Evolutionary conservation across 2,113 vertebrate genomes (phyloP).

Genomic region (Cacatua alba): DNA sequence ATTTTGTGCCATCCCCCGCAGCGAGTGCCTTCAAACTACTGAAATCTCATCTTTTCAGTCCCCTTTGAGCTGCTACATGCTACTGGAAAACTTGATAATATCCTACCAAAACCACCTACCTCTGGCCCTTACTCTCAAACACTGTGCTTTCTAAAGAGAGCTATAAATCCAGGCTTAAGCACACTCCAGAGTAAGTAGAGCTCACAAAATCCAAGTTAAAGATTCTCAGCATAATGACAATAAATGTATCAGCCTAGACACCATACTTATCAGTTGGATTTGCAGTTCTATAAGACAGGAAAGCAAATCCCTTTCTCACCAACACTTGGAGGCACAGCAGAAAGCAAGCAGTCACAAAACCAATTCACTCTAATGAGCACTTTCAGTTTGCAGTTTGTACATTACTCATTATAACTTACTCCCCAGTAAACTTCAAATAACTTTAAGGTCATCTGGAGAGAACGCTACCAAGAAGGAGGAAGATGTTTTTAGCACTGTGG

Average conservation of each 20-base stretch:
- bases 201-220: neutral
- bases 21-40: neutral
- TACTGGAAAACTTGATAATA: neutral
- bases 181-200: neutral
- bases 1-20: neutral
- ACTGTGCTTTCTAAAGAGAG: neutral
- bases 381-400: neutral
- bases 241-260: neutral
- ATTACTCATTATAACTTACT: neutral
- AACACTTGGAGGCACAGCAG: neutral
- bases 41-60: neutral
- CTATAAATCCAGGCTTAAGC: neutral
- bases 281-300: neutral
- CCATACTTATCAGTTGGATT: neutral
- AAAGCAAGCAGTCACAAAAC: neutral
- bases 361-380: neutral
- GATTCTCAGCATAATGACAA: neutral
- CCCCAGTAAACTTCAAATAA: neutral
- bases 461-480: neutral
- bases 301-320: neutral
- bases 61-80: neutral
- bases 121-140: neutral
- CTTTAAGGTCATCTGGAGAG: neutral
- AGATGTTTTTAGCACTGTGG: neutral
- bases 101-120: neutral